These are phyloP conservation scores for Hypanus sabinus DNA, from an alignment of 2,113 vertebrate species.

Conservation along the genomic window DNA sequence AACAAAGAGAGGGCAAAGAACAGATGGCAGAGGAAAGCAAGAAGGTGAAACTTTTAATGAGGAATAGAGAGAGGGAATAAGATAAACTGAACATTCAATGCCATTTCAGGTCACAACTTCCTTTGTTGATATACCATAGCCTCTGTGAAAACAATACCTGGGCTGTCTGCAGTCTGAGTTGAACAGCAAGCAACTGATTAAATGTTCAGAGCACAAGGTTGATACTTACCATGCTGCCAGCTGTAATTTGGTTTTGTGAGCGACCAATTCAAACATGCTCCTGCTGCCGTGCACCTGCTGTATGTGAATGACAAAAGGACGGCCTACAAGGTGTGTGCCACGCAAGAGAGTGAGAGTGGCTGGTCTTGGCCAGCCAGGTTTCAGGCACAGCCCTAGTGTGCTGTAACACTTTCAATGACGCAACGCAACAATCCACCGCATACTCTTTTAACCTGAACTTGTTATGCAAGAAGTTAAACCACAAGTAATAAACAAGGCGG, in stretches of 20 bases:
- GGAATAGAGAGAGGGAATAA: background rate
- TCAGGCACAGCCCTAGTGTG: background rate
- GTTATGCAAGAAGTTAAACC: conserved; percentile 24
- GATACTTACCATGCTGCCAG: background rate
- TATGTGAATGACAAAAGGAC: background rate
- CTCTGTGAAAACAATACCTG: background rate
- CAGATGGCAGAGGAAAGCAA: background rate
- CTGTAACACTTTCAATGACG: background rate
- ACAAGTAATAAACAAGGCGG: background rate
- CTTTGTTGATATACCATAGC: background rate
- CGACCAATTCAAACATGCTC: conserved; percentile 7
- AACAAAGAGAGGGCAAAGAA: too few relatives aligned
- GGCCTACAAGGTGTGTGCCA: background rate
- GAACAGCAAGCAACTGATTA: background rate
- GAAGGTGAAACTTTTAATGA: background rate
- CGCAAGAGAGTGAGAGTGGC: background rate
- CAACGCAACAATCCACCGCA: background rate
- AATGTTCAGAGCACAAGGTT: too few relatives aligned
- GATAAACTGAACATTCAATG: background rate
- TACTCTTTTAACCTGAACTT: background rate
- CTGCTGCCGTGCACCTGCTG: background rate
- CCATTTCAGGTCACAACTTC: background rate
- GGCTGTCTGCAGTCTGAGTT: background rate
- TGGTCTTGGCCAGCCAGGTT: background rate
- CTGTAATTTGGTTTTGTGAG: conserved; percentile 14